Base-by-base conservation (phyloP, 1,140 invertebrate genomes). In the Linepithema humile region DNA sequence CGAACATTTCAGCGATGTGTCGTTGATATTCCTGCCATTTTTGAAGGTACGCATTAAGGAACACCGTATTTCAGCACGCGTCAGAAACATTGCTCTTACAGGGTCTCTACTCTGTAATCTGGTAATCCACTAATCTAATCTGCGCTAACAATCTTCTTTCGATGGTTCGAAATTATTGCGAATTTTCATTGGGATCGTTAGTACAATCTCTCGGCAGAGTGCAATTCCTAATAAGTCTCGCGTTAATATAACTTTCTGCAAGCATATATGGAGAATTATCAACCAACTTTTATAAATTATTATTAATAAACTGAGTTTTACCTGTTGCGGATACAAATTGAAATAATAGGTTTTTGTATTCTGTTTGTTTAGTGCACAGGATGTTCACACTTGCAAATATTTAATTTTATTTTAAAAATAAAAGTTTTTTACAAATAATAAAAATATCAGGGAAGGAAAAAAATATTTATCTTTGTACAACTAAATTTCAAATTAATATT, bases 81-180 rank as follows among this genome's bases (percentile, higher is more conserved):
- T 84, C 72, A 84, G 83, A 86, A 75, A 78, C 73, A 78, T 50
- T 70, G 59, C 45, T 60, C 72, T 84, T 87, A 88, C 82, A 60
- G 67, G 82, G 73, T 69, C 60, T 60, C 72, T 57, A 70, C 67
- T 77, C 65, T 87, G 85, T 87, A 88, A 88, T 87, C 73, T 86
- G 67, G 64, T 69, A 88, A 88, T 88, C 86, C 75, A 69, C 75
- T 85, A 88, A 88, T 88, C 86, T 88, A 88, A 88, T 88, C 87
- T 57, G 23, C 65, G 29, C 40, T 50, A 26, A 64, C 62, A 64
- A 88, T 85, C 86, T 62, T 50, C 60, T 38, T 62, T 35, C 64
- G 29, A 40, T n/a, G 73, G 26, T 35, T 60, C 83, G 26, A 88
- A 88, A 88, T 88, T 88, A 88, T 88, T 88, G 84, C 83, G 40